A percentile compares a stretch with the other conserved stretches of the same genome.
Conservation (phyloP, 2,888 invertebrate species). For the Gastracanthus pulcherrimus region DNA sequence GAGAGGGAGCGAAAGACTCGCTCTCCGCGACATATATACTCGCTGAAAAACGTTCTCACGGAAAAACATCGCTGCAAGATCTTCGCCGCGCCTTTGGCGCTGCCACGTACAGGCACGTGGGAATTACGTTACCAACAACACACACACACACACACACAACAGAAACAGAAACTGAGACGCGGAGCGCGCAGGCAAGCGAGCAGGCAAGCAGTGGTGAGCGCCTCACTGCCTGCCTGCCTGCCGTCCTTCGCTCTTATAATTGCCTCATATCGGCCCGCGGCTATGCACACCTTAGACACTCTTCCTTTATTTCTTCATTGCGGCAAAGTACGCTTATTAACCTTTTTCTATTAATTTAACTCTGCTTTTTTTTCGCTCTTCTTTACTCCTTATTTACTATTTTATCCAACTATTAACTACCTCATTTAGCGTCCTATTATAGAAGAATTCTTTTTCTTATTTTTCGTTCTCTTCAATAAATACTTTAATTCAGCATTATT, state of each 20-base stretch:
- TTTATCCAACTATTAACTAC: neutral
- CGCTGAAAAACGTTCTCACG: constrained; percentile 62
- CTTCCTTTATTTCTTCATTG: constrained; percentile 10
- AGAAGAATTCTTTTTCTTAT: neutral
- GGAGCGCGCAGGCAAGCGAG: neutral
- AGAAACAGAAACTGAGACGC: constrained; percentile 9
- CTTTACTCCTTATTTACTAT: neutral
- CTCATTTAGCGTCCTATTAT: too few species aligned
- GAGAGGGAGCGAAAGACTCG: neutral
- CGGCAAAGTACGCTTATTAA: neutral
- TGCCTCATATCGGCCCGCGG: neutral
- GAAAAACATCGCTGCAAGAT: constrained; percentile 60
- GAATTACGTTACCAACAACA: constrained; percentile 65
- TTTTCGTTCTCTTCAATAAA: neutral
- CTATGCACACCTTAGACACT: neutral
- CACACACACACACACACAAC: constrained; percentile 43
- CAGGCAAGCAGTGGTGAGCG: neutral
- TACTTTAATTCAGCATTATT: too few species aligned
- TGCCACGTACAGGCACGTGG: constrained; percentile 57
- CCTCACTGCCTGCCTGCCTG: neutral
- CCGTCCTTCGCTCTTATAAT: constrained; percentile 11
- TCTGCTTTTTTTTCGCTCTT: neutral
- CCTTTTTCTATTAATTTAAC: constrained; percentile 6
- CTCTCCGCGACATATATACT: neutral
- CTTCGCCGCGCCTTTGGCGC: constrained; percentile 16